A percentile compares a stretch with the other conserved stretches of the same genome.
phyloP scores from a whole-genome alignment of 2,888 invertebrate species.

The Spisula solida region DNA sequence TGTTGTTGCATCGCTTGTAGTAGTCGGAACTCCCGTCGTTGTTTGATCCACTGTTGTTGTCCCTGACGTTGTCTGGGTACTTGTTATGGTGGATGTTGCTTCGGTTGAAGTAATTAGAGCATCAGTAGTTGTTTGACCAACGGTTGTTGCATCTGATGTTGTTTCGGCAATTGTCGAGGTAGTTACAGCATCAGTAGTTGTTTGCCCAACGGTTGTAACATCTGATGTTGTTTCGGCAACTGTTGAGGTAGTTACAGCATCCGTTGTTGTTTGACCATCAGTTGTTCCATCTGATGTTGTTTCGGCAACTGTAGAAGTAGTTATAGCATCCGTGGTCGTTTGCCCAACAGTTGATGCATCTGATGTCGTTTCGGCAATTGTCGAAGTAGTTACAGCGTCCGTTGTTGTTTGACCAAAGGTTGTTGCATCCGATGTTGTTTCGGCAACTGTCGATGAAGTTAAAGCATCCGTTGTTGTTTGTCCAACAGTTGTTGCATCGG shows the following conservation, averaged over 20 bases:
- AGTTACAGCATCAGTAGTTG: not conserved
- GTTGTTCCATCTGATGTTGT: constrained; percentile 34
- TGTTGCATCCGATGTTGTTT: constrained; percentile 9
- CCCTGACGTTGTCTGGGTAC: not conserved
- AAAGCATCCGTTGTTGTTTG: not conserved
- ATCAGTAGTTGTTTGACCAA: not conserved
- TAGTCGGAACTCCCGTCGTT: not conserved
- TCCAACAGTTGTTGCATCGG: constrained; percentile 8
- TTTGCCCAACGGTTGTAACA: constrained; percentile 10
- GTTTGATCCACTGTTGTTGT: not conserved
- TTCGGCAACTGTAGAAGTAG: not conserved
- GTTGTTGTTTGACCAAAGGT: not conserved
- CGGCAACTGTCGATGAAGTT: not conserved
- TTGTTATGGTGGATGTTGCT: not conserved
- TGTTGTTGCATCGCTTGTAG: constrained; percentile 8
- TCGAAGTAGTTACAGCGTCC: not conserved
- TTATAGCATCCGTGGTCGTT: not conserved
- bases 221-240: not conserved
- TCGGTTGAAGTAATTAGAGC: not conserved
- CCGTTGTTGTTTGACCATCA: not conserved
- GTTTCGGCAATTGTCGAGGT: not conserved
- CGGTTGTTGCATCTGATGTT: constrained; percentile 15
- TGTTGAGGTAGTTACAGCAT: not conserved
- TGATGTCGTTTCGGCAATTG: not conserved
- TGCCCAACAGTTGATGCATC: not conserved